phyloP scores from a whole-genome alignment of 2,113 vertebrate species.

The Erinaceus europaeus region DNA sequence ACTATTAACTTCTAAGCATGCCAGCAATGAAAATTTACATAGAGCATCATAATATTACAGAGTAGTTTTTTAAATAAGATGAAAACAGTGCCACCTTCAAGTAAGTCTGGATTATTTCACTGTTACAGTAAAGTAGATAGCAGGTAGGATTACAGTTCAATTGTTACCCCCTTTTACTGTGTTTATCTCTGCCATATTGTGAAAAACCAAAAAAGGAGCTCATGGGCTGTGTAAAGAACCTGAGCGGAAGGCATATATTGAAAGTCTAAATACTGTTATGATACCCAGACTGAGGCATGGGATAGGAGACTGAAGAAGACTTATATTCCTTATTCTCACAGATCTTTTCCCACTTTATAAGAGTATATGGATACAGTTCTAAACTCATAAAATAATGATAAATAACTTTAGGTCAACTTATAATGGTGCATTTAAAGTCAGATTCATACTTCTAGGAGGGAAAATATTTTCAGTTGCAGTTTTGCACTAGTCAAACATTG shows the following conservation, averaged over 20 bases:
- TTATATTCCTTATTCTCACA: conserved; percentile 35
- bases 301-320: neutral
- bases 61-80: conserved; percentile 68
- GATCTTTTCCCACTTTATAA: conserved; percentile 6
- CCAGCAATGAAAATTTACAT: conserved; percentile 85
- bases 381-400: conserved; percentile 19
- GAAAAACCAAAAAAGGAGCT: conserved; percentile 50
- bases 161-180: conserved; percentile 37
- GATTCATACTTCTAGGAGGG: conserved; percentile 34
- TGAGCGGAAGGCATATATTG: neutral
- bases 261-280: conserved; percentile 39
- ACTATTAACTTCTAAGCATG: conserved; percentile 87
- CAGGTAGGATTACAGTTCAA: conserved; percentile 64
- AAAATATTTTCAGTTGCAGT: conserved; percentile 45
- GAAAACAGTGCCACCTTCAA: conserved; percentile 71
- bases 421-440: conserved; percentile 39
- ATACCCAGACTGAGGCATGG: neutral
- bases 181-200: conserved; percentile 46
- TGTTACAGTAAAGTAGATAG: conserved; percentile 50
- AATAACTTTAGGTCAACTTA: conserved; percentile 33
- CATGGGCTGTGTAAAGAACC: conserved; percentile 24
- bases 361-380: neutral
- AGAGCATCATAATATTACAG: conserved; percentile 75
- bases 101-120: conserved; percentile 73
- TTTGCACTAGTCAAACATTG: conserved; percentile 51